These are phyloP conservation scores for Ischnus inquisitorius DNA, from an alignment of 2,888 invertebrate genomes.

Conservation along the genomic window DNA sequence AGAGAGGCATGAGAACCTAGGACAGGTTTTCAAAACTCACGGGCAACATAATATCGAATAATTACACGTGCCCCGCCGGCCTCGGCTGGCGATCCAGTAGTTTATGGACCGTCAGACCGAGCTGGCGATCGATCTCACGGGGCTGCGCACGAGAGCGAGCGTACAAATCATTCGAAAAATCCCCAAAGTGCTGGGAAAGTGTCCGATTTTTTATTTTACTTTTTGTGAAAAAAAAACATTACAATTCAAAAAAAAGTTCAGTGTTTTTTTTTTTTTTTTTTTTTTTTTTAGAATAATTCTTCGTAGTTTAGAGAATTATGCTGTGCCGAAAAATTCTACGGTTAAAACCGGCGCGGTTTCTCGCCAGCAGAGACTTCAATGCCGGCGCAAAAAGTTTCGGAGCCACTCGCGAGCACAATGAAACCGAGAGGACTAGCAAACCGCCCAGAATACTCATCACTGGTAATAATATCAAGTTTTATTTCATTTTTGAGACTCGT, in stretches of 20 bases:
- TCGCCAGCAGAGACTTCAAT: constrained; percentile 59
- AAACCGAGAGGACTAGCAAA: constrained; percentile 69
- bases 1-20: constrained; percentile 41
- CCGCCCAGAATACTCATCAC: constrained; percentile 88
- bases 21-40: constrained; percentile 80
- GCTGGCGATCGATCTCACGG: constrained; percentile 33
- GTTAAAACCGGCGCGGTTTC: not conserved
- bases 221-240: not conserved
- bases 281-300: not conserved
- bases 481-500: not conserved
- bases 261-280: not conserved
- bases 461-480: constrained; percentile 82
- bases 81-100: constrained; percentile 57
- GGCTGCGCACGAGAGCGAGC: not conserved
- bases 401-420: constrained; percentile 11
- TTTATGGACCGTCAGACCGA: constrained; percentile 63
- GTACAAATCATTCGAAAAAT: not conserved
- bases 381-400: constrained; percentile 19
- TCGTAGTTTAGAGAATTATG: constrained; percentile 69
- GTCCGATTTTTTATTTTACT: not conserved
- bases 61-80: constrained; percentile 19
- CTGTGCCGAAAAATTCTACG: constrained; percentile 22
- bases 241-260: not conserved
- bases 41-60: constrained; percentile 33
- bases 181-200: not conserved